Evolutionary conservation across 2,888 invertebrate species (phyloP), one percentile per base, ranked within the genome.

Genomic region (Hypsopygia costalis): DNA sequence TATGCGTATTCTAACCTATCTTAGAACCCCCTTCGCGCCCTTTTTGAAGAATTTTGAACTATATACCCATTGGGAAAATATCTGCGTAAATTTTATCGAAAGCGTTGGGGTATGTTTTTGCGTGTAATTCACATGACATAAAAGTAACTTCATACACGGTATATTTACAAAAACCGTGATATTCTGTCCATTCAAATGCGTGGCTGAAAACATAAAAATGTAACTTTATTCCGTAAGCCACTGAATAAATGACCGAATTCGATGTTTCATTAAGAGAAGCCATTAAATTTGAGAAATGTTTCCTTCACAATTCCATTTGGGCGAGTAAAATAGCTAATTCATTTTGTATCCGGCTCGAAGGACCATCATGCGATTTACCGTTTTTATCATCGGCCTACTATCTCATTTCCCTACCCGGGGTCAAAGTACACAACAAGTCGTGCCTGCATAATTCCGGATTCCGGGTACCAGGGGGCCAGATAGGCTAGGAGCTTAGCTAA

Each of bases 401-500:
- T 64, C 62, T 64, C 59, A 62, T 63, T 61, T 60, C 58, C 59
- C 57, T 55, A 56, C 47, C 58, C 51, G 50, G 55, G 58, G 63
- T 58, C 58, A 60, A 47, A 51, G 52, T 47, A 47, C 48, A 55
- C 47, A 55, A 52, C 65, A 69, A 79, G 73, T 78, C 78, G 78
- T 70, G 81, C 81, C 70, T 80, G 78, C 77, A 82, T 85, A 83
- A 85, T 83, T 67, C 70, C 55, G 54, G 52, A 56, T 57, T 61
- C 55, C 55, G 52, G 57, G 58, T 61, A 76, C 77, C 75, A 78
- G 77, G 81, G 76, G 69, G 66, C 56, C 70, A 80, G 71, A 76
- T 69, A 70, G 60, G 66, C 64, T 61, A 65, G 72, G 73, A 76
- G 85, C 83, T 82, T 82, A 80, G 81, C 77, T 85, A 85, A 86